These are phyloP conservation scores for Neoseiulus cucumeris DNA, from an alignment of 1,140 invertebrate genomes.

Conservation along the genomic window DNA sequence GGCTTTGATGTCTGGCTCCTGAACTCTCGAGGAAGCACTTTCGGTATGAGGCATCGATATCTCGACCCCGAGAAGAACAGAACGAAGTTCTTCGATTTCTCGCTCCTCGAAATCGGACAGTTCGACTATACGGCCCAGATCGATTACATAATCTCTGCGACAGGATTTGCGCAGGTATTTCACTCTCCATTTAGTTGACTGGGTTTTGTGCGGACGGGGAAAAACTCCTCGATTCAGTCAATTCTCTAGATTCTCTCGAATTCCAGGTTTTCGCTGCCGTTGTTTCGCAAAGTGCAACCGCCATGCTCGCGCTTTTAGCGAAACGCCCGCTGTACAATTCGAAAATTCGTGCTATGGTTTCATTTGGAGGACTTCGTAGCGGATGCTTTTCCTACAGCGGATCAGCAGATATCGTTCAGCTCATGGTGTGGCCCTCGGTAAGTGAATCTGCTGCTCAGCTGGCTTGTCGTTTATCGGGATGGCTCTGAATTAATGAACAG, in stretches of 20 bases:
- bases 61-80: conserved; percentile 30
- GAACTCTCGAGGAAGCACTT: conserved; percentile 44
- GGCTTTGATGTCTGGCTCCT: conserved; percentile 56
- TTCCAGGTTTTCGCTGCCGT: neutral
- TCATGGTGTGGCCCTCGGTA: neutral
- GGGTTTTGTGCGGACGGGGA: neutral
- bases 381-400: neutral
- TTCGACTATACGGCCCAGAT: neutral
- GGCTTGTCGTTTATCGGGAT: neutral
- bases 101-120: conserved; percentile 24
- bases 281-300: neutral
- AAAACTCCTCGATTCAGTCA: neutral
- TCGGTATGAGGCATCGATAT: conserved; percentile 34
- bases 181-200: neutral
- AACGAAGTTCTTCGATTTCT: conserved; percentile 48
- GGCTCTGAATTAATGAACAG: no score
- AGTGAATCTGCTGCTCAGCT: neutral
- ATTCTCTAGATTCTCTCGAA: neutral
- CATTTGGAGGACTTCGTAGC: neutral
- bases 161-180: neutral
- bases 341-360: neutral
- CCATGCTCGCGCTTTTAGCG: neutral
- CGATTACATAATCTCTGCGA: neutral
- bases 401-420: neutral
- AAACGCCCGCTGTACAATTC: neutral